Evolutionary conservation across 2,888 invertebrate species (phyloP).

Genomic region (Holacanthella duospinosa): DNA sequence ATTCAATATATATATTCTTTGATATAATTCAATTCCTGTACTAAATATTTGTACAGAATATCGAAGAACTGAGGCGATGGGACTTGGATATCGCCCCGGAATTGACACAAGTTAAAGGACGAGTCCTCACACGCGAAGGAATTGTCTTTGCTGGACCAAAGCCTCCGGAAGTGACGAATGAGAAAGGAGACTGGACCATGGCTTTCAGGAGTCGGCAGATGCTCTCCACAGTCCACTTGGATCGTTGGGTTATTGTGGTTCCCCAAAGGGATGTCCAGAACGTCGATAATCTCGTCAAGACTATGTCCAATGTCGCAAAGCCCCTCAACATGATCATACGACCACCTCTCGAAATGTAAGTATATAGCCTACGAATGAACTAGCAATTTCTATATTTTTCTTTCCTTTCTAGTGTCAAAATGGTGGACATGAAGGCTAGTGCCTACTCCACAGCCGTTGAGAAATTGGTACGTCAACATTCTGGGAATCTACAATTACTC

Average conservation of each 20-base stretch:
- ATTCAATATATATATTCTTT: too few relatives aligned
- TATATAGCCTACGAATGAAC: too few relatives aligned
- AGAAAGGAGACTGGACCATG: conserved; percentile 63
- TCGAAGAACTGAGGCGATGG: conserved; percentile 60
- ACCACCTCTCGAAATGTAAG: conserved; percentile 9
- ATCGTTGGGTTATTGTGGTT: conserved; percentile 9
- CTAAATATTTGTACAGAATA: conserved; percentile 48
- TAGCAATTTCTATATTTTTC: too few relatives aligned
- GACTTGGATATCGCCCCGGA: conserved; percentile 56
- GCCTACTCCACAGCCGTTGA: conserved; percentile 10
- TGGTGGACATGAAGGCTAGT: conserved; percentile 4
- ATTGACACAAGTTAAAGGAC: conserved; percentile 51
- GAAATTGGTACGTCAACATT: conserved; percentile 5
- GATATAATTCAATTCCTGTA: too few relatives aligned
- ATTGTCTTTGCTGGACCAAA: conserved; percentile 43
- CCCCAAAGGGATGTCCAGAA: conserved; percentile 1
- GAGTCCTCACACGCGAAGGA: conserved; percentile 54
- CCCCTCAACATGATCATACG: conserved; percentile 8
- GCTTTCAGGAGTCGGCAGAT: conserved; percentile 47
- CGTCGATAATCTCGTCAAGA: conserved; percentile 4
- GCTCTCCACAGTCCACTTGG: conserved; percentile 4
- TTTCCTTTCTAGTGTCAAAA: too few relatives aligned
- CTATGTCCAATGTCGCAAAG: neutral
- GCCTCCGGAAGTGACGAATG: conserved; percentile 42
- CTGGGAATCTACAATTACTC: conserved; percentile 40